Base-by-base conservation (phyloP, 1,140 invertebrate genomes). In the Akabosia matsudoensis region DNA sequence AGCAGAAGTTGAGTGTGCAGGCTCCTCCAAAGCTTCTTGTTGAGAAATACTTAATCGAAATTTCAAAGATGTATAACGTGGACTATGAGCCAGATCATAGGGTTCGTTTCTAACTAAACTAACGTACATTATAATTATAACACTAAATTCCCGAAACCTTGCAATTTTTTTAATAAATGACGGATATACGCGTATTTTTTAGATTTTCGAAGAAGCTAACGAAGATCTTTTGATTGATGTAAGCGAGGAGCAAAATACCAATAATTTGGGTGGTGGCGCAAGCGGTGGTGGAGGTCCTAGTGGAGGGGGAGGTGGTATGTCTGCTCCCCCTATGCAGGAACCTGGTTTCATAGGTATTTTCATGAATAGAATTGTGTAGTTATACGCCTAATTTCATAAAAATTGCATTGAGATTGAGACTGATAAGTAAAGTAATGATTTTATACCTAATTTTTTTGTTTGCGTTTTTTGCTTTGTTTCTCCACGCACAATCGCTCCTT, bases 21-120 rank as follows among this genome's bases (percentile, higher is more conserved):
- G 95, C 96, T 54, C 98, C 98, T 1, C 95, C 96, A 0, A 98
- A 97, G 84, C 86, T 98, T 74, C 86, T 99, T 13, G 93, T 99
- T 61, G 98, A 99, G 84, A 95, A 94, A 83, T 98, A 97, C 86
- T 85, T 96, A 26, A 92, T 96, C 82, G 97, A 98, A 87, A 99
- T 99, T 81, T 95, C 97, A 2, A 97, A 95, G 83, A 95, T 93
- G 84, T 97, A 96, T 83, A 92, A 95, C 85, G 90, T 98, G 64
- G 89, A 91, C 64, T 98, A 97, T 85, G 92, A 93, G 80, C 95
- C 97, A 22, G 96, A 98, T 90, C 92, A 93, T 79, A 91, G 93
- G 86, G 89, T 87, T 82, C 30, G 24, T 67, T 61, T 13, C 4
- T 61, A 24, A 61, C 26, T 61, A n/a, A n/a, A n/a, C n/a, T n/a